Evolutionary conservation across 2,888 invertebrate species (phyloP).

Genomic region (Brachyptera putata): DNA sequence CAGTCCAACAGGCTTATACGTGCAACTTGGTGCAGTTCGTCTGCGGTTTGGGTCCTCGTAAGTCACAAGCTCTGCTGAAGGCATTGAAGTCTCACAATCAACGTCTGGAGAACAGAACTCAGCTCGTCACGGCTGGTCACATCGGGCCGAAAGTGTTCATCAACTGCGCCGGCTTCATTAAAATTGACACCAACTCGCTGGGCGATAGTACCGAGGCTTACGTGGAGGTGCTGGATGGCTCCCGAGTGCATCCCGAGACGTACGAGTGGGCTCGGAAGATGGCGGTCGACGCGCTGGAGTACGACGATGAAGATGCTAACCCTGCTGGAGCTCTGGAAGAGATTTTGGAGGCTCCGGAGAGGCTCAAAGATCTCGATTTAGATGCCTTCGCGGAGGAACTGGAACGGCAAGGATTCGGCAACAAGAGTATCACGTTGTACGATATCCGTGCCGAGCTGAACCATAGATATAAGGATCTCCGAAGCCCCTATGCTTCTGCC

Average conservation of each 20-base stretch:
- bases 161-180: constrained; percentile 98
- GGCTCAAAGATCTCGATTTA: constrained; percentile 91
- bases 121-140: constrained; percentile 90
- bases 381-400: constrained; percentile 98
- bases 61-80: constrained; percentile 82
- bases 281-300: constrained; percentile 98
- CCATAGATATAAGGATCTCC: constrained; percentile 85
- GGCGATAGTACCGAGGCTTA: constrained; percentile 94
- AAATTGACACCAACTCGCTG: constrained; percentile 93
- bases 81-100: constrained; percentile 88
- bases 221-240: constrained; percentile 93
- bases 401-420: constrained; percentile 83
- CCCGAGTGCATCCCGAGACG: constrained; percentile 97
- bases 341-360: constrained; percentile 91
- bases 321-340: constrained; percentile 97
- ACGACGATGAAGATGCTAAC: constrained; percentile 94
- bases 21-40: constrained; percentile 91
- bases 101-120: constrained; percentile 88
- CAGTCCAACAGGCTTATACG: constrained; percentile 83
- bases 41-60: constrained; percentile 93
- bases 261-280: constrained; percentile 99
- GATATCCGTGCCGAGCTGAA: constrained; percentile 96
- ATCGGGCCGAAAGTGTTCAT: constrained; percentile 99
- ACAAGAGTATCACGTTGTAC: constrained; percentile 91
- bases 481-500: constrained; percentile 71